phyloP scores from a whole-genome alignment of 2,113 vertebrate genomes.

The Vombatus ursinus region DNA sequence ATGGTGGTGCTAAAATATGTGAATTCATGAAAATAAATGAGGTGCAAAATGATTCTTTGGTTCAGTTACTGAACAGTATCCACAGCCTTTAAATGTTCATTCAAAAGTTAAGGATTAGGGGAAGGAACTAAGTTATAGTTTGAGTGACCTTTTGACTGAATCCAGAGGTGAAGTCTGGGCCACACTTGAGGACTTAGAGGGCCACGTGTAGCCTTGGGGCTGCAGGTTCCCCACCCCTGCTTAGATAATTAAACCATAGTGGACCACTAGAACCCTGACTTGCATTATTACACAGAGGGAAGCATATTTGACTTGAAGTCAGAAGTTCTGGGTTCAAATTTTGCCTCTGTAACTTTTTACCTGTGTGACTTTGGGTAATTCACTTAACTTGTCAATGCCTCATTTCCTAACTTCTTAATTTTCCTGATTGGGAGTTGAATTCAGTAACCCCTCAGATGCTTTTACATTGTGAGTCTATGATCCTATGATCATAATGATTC shows the following conservation, averaged over 20 bases:
- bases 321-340: not conserved
- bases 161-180: too few relatives aligned
- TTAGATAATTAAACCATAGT: not conserved
- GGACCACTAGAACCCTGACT: not conserved
- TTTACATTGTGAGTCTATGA: not conserved
- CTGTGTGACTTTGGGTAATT: not conserved
- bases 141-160: too few relatives aligned
- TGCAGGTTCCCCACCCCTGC: too few relatives aligned
- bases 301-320: not conserved
- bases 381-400: not conserved
- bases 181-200: too few relatives aligned
- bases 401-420: not conserved
- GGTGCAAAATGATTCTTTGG: constrained; percentile 40
- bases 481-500: not conserved
- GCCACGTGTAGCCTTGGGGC: too few relatives aligned
- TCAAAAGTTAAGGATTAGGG: not conserved
- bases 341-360: not conserved
- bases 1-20: constrained; percentile 30
- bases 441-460: not conserved
- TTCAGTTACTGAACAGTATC: not conserved
- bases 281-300: not conserved
- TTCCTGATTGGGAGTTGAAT: not conserved
- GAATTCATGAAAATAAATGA: constrained; percentile 17
- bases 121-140: not conserved
- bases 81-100: not conserved